Conservation (phyloP, 2,113 vertebrate genomes). For the Phalacrocorax carbo region DNA sequence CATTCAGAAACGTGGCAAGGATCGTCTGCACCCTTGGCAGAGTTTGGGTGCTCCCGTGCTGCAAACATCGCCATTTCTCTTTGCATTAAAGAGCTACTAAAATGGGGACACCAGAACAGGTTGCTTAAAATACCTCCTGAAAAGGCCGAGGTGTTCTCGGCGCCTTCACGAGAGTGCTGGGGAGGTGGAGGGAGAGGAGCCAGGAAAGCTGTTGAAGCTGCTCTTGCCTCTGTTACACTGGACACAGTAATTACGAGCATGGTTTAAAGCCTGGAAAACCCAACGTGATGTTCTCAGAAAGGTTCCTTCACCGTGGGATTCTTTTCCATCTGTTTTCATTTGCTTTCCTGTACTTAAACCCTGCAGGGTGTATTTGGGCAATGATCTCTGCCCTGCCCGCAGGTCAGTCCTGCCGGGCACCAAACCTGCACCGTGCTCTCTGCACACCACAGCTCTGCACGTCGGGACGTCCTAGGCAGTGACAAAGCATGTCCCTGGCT, state of each 20-base stretch:
- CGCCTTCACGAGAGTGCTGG: background rate
- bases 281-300: background rate
- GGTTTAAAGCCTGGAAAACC: background rate
- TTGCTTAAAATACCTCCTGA: background rate
- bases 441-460: background rate
- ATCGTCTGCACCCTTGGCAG: no score
- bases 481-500: constrained; percentile 60
- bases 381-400: background rate
- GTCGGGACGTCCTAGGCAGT: constrained; percentile 47
- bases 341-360: background rate
- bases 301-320: background rate
- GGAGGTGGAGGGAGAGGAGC: background rate
- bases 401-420: constrained; percentile 56
- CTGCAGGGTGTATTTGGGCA: background rate
- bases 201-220: rapidly evolving
- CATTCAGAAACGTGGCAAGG: background rate
- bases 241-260: no score
- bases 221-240: rapidly evolving
- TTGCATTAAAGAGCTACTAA: background rate
- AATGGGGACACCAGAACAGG: background rate
- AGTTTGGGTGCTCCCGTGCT: background rate
- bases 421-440: constrained; percentile 51
- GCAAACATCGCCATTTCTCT: background rate
- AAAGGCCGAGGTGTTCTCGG: background rate
- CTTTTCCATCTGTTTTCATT: background rate